These are phyloP conservation scores for Mergus octosetaceus DNA, from an alignment of 2,797 vertebrate genomes.

Conservation along the genomic window DNA sequence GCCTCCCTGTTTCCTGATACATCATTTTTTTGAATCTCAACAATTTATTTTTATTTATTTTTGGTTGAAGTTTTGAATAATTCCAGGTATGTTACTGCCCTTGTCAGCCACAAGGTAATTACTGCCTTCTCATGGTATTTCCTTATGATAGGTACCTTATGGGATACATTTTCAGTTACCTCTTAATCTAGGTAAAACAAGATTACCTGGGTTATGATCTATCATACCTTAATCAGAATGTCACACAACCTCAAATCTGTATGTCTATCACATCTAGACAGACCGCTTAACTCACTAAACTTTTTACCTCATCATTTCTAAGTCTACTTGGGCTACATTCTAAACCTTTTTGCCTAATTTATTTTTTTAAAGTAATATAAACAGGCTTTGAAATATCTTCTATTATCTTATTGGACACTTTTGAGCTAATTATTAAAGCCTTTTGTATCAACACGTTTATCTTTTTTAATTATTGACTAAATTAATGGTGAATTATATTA, in stretches of 20 bases:
- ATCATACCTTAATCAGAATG: neutral
- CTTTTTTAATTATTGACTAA: neutral
- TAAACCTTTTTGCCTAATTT: neutral
- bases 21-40: neutral
- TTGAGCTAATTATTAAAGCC: neutral
- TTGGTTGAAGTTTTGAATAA: neutral
- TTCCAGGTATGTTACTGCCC: neutral
- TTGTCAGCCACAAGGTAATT: neutral
- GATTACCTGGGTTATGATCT: neutral
- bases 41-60: neutral
- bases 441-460: neutral
- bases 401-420: neutral
- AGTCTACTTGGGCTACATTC: neutral
- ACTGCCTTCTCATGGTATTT: neutral
- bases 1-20: neutral
- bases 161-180: neutral
- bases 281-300: neutral
- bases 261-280: neutral
- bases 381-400: neutral
- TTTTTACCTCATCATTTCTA: neutral
- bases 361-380: neutral
- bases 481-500: rapidly evolving
- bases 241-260: neutral
- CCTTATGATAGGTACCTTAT: neutral
- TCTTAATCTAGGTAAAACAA: neutral